Percentiles rank a stretch among this genome's conserved stretches.
Conservation (phyloP, 2,888 invertebrate genomes). For the Drepana falcataria region DNA sequence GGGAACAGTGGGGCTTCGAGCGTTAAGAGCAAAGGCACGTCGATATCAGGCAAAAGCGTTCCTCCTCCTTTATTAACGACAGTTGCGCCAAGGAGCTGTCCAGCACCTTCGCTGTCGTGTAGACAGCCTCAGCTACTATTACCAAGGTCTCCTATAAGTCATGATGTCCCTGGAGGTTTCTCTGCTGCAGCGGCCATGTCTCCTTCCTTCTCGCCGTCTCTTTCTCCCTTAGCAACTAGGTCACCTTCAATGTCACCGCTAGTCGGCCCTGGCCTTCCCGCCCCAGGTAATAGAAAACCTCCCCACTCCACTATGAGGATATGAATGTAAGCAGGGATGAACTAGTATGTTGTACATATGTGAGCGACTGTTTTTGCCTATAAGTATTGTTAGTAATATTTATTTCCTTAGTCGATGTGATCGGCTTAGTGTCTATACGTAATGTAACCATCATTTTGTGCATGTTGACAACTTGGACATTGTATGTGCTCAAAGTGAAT, state of each 20-base stretch:
- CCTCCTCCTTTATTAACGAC: constrained; percentile 94
- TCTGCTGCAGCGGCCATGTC: constrained; percentile 94
- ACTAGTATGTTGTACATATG: constrained; percentile 56
- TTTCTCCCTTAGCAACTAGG: constrained; percentile 95
- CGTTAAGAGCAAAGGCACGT: constrained; percentile 83
- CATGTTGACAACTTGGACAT: constrained; percentile 57
- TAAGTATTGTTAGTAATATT: constrained; percentile 73
- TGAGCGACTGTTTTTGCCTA: constrained; percentile 58
- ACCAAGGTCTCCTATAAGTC: constrained; percentile 95
- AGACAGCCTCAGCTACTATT: constrained; percentile 86
- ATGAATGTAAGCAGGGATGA: constrained; percentile 47
- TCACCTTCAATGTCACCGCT: constrained; percentile 96
- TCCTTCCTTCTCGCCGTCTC: constrained; percentile 95
- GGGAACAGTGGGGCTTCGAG: constrained; percentile 88
- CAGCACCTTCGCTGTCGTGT: constrained; percentile 86
- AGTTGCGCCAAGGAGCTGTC: constrained; percentile 92
- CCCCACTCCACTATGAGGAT: constrained; percentile 74
- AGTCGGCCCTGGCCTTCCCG: constrained; percentile 82
- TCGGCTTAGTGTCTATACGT: constrained; percentile 52
- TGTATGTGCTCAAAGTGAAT: constrained; percentile 73
- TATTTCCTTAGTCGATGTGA: constrained; percentile 66
- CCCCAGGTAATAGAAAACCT: constrained; percentile 63
- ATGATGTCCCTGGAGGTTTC: constrained; percentile 88
- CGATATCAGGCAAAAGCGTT: constrained; percentile 77
- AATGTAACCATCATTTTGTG: constrained; percentile 63